These are phyloP conservation scores for Pyrgus malvae DNA, from an alignment of 2,888 invertebrate species.

Conservation along the genomic window DNA sequence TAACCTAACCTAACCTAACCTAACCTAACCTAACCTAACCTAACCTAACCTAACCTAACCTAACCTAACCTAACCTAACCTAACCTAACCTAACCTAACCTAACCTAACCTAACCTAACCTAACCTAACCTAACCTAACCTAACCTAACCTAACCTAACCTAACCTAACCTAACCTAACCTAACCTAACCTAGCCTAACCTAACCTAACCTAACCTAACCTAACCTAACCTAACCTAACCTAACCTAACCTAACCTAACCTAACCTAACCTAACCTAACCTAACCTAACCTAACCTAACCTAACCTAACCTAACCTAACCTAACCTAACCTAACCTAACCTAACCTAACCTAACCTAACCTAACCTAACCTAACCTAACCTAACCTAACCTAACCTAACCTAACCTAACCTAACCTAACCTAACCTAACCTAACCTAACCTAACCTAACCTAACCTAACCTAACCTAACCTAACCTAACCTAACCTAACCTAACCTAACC, in stretches of 20 bases:
- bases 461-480: conserved; percentile 30
- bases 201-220: conserved; percentile 28
- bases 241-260: conserved; percentile 28
- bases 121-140: no score
- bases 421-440: conserved; percentile 30
- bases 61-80: no score
- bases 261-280: conserved; percentile 28
- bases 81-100: no score
- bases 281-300: conserved; percentile 26
- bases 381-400: conserved; percentile 28
- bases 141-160: no score
- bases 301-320: conserved; percentile 24
- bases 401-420: conserved; percentile 27
- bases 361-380: conserved; percentile 30
- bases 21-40: no score
- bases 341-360: conserved; percentile 29
- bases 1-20: no score
- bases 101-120: no score
- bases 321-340: conserved; percentile 28
- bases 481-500: conserved; percentile 31
- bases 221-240: conserved; percentile 29
- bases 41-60: no score
- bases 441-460: conserved; percentile 30
- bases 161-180: no score
- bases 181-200: conserved; percentile 8